Base-by-base conservation (phyloP, 2,113 vertebrate genomes). In the Phalacrocorax carbo region DNA sequence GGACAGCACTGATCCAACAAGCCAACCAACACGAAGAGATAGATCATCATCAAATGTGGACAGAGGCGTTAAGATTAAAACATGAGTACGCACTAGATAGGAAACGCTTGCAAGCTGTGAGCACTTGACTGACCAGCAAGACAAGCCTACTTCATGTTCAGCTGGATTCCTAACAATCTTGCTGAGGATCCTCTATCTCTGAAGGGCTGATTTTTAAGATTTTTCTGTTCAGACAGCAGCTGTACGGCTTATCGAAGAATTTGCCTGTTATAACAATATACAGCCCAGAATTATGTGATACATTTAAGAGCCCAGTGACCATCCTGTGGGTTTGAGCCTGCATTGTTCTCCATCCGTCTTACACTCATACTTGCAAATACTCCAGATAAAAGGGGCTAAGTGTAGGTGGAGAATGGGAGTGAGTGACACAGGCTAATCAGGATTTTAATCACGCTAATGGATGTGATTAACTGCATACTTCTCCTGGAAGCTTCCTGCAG, bases 401-500 rank as follows among this genome's bases (percentile, higher is more conserved):
- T 34, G 94, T 88, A 73, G 95, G 96, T 90, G 85, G 94, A 42
- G 77, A 66, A 77, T 58, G 62, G 85, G 92, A 93, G 94, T 23
- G 88, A 96, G 88, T 65, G 93, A 93, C 95, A 97, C 71, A 12
- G 76, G 88, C 85, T 96, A 95, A 96, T 94, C 85, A 94, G 95
- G 96, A 92, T 77, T 73, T 44, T 75, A 94, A 88, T 96, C 94
- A 90, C 60, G 96, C 95, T 96, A 96, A 97, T 96, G 93, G 94
- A 36, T 55, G 92, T 96, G 95, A 96, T 97, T 96, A 97, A 95
- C 38, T 93, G 82, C 96, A 93, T 92, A 88, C 95, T 94, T 40
- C 82, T 96, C 94, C 94, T 27, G 52, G 93, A 32, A 92, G 79
- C 48, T 80, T 95, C 86, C 71, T 83, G 79, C 57, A 85, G 88